Evolutionary conservation across 2,113 vertebrate species (phyloP).

Genomic region (Ailuropoda melanoleuca): DNA sequence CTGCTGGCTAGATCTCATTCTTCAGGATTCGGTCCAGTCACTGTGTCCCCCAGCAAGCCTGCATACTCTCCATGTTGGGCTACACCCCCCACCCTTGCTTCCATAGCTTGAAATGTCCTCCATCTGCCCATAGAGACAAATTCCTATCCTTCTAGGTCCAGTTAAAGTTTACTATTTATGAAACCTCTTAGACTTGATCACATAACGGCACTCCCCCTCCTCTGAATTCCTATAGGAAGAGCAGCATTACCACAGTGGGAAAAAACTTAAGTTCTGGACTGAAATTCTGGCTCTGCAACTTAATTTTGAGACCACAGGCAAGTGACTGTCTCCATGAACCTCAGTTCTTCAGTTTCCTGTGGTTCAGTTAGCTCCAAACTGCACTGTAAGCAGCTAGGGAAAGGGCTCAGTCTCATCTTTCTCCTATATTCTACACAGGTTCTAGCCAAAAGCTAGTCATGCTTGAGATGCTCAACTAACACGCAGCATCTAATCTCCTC

Average conservation of each 20-base stretch:
- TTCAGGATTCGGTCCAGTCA: not conserved
- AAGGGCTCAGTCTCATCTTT: not conserved
- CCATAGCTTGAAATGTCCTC: not conserved
- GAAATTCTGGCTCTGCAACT: not conserved
- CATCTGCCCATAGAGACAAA: slow-evolving; percentile 29
- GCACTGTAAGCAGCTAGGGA: not conserved
- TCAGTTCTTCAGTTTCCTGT: not conserved
- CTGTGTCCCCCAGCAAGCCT: not conserved
- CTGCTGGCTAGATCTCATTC: not conserved
- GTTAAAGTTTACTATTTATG: not conserved
- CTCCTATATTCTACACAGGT: not conserved
- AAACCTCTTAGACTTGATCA: not conserved
- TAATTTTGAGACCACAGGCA: not conserved
- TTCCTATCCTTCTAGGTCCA: not conserved
- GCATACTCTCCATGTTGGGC: not conserved
- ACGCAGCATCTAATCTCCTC: not conserved
- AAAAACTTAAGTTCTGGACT: not conserved
- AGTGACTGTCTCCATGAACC: not conserved
- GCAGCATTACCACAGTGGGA: not conserved
- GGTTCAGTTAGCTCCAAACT: not conserved
- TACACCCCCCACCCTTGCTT: not conserved
- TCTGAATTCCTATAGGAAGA: slow-evolving; percentile 36
- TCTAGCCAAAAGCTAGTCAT: not conserved
- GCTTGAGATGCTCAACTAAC: not conserved
- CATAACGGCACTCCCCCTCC: not conserved